phyloP scores from a whole-genome alignment of 2,113 vertebrate genomes.

The Gambusia holbrooki region DNA sequence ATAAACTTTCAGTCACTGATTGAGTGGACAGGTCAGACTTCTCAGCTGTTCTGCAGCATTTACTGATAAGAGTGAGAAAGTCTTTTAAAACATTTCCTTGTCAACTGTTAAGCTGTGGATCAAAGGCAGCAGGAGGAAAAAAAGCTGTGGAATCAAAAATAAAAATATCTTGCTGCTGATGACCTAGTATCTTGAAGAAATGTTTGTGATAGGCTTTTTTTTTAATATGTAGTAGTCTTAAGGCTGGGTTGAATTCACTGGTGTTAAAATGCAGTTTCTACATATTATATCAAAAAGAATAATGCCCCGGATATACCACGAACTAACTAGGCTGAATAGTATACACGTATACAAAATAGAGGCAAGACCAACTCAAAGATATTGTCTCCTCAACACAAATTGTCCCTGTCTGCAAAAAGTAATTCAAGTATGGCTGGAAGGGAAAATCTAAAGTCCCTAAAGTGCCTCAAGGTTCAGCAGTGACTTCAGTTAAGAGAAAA shows the following conservation, averaged over 20 bases:
- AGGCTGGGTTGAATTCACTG: not conserved
- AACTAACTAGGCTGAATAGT: not conserved
- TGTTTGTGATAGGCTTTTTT: conserved; percentile 40
- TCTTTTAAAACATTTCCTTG: conserved; percentile 32
- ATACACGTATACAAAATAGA: not conserved
- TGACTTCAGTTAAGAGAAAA: too few species aligned
- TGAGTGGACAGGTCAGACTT: conserved; percentile 17
- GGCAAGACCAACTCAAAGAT: not conserved
- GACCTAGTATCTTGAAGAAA: conserved; percentile 54
- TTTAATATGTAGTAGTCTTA: not conserved
- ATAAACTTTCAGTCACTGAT: conserved; percentile 9
- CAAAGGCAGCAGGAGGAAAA: conserved; percentile 31
- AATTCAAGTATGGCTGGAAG: not conserved
- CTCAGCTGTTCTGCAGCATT: conserved; percentile 3
- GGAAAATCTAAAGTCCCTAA: not conserved
- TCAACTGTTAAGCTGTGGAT: conserved; percentile 50
- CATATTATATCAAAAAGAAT: not conserved
- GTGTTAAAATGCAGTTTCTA: not conserved
- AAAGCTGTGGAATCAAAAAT: conserved; percentile 35
- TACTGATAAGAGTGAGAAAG: conserved; percentile 6
- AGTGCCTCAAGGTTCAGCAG: not conserved
- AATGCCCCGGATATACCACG: too few species aligned
- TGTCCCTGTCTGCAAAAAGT: not conserved
- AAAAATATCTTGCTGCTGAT: conserved; percentile 40
- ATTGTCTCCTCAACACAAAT: too few species aligned